Percentiles rank a stretch among this genome's conserved stretches.
Evolutionary conservation across 2,113 vertebrate genomes (phyloP).

Genomic region (Dipodomys stephensi): DNA sequence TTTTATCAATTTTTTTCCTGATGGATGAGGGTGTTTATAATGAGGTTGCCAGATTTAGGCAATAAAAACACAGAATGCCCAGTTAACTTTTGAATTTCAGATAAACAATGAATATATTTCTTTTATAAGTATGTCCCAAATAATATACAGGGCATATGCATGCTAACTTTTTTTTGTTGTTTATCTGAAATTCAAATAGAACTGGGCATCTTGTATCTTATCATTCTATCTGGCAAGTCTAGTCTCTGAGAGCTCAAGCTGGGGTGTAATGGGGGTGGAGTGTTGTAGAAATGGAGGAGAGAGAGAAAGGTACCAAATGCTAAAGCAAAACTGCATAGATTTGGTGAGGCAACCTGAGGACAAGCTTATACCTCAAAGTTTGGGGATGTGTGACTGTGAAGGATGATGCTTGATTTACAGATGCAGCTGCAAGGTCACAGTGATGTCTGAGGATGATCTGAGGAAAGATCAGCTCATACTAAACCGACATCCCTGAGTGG

Average conservation of each 20-base stretch:
- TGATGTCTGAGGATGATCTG: neutral
- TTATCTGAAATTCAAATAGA: constrained; percentile 61
- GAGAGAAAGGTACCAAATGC: neutral
- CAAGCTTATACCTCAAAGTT: neutral
- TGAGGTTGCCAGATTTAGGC: neutral
- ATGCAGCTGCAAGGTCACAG: neutral
- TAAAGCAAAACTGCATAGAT: constrained; percentile 40
- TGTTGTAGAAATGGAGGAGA: constrained; percentile 5
- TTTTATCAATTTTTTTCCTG: neutral
- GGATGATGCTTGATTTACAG: neutral
- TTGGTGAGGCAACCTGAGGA: neutral
- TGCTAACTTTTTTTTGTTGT: constrained; percentile 31
- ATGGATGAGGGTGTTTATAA: neutral
- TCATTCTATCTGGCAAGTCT: constrained; percentile 41
- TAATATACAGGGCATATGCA: constrained; percentile 18
- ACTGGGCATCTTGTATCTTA: constrained; percentile 28
- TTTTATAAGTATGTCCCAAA: constrained; percentile 9
- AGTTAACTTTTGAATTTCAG: constrained; percentile 53
- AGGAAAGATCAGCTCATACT: neutral
- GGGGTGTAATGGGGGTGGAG: neutral
- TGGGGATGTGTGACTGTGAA: neutral
- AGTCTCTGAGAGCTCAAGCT: constrained; percentile 41
- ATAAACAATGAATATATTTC: constrained; percentile 15
- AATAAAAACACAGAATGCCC: neutral
- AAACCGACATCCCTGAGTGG: too few relatives aligned